Evolutionary conservation across 2,113 vertebrate genomes (phyloP).

Genomic region (Ciconia boyciana): DNA sequence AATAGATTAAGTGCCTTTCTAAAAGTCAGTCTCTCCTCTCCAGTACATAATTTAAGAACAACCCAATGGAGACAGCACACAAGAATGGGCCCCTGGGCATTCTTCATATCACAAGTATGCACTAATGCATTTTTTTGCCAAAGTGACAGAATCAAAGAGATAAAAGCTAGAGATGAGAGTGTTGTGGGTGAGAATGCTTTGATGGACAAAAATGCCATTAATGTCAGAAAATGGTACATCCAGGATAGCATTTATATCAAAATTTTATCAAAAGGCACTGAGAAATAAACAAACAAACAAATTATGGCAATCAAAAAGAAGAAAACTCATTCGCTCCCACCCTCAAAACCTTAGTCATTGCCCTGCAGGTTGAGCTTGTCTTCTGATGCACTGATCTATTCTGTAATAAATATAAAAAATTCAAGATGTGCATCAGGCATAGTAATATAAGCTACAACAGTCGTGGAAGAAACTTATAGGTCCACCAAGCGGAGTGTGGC

Average conservation of each 20-base stretch:
- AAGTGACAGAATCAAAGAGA: background rate
- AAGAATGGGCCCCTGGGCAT: background rate
- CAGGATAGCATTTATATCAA: background rate
- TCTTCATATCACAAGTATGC: background rate
- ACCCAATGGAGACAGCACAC: background rate
- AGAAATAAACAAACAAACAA: background rate
- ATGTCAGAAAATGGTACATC: background rate
- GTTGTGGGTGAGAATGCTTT: background rate
- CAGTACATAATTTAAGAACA: background rate
- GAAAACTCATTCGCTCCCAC: background rate
- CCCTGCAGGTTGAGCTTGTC: background rate
- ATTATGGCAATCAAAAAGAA: background rate
- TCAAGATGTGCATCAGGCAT: background rate
- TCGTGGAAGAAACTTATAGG: background rate
- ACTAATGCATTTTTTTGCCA: constrained; percentile 35
- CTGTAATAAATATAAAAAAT: background rate
- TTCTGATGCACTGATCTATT: background rate
- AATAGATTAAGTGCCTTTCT: background rate
- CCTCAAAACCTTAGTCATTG: background rate
- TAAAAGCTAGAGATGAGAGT: background rate
- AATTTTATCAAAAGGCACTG: background rate
- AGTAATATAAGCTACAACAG: background rate
- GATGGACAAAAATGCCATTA: background rate
- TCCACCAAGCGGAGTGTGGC: background rate
- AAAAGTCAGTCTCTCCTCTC: background rate